Conservation (phyloP, 1,140 invertebrate genomes). For the Eupeodes corollae region DNA sequence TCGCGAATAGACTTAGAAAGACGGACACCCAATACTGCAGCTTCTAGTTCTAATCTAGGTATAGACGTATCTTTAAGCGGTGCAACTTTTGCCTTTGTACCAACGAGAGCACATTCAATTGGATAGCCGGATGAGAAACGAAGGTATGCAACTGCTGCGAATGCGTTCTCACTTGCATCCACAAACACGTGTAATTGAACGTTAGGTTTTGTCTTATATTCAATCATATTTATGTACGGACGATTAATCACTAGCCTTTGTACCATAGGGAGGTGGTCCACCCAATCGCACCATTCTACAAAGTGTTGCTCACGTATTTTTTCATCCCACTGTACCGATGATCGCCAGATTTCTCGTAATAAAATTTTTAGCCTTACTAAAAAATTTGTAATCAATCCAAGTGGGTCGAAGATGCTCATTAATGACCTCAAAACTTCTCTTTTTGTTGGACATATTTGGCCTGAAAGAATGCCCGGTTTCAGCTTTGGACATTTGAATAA, state of each 20-base stretch:
- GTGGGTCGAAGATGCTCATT: slow-evolving; percentile 30
- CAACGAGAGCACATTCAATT: neutral
- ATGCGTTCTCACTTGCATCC: too few species aligned
- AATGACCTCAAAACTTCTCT: slow-evolving; percentile 15
- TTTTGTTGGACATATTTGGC: slow-evolving; percentile 15
- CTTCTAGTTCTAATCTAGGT: slow-evolving; percentile 3
- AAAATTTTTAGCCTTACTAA: slow-evolving; percentile 31
- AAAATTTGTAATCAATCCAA: slow-evolving; percentile 29
- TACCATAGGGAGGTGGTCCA: too few species aligned
- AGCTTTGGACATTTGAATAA: neutral
- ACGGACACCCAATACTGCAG: slow-evolving; percentile 3
- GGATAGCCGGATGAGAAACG: neutral
- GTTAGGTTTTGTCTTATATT: too few species aligned
- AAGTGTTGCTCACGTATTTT: too few species aligned
- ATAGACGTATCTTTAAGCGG: neutral
- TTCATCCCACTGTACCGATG: slow-evolving; percentile 29
- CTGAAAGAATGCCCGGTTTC: neutral
- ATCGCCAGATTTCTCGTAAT: slow-evolving; percentile 29
- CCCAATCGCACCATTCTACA: too few species aligned
- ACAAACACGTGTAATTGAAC: too few species aligned
- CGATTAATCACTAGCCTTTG: too few species aligned
- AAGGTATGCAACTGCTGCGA: neutral
- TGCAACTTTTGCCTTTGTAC: slow-evolving; percentile 1
- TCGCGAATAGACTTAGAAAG: neutral
- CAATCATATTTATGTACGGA: too few species aligned